Evolutionary conservation across 2,797 vertebrate species (phyloP).

Genomic region (Triplophysa bombifrons): DNA sequence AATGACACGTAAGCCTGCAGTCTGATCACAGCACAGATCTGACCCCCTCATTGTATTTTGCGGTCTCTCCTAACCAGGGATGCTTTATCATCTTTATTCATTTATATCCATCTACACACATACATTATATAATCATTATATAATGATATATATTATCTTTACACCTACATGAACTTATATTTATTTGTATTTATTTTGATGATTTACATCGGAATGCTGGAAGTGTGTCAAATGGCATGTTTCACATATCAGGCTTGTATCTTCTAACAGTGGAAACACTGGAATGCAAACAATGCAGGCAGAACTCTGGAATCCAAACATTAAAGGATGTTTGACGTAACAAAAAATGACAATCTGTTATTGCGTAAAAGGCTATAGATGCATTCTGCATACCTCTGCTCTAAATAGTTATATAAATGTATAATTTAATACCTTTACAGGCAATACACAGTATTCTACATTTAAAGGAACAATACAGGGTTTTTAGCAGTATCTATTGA

Average conservation of each 20-base stretch:
- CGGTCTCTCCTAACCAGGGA: no score
- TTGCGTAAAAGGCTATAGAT: background rate
- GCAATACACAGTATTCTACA: background rate
- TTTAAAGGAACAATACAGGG: no score
- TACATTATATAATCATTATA: no score
- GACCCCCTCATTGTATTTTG: background rate
- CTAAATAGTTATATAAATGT: background rate
- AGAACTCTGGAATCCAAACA: background rate
- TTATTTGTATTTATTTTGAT: background rate
- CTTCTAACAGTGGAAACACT: background rate
- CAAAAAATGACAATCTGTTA: background rate
- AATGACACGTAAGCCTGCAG: background rate
- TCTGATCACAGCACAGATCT: conserved; percentile 10
- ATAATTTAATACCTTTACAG: no score
- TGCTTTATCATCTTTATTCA: background rate
- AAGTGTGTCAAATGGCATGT: background rate
- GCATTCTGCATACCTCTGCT: background rate
- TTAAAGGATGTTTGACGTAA: background rate
- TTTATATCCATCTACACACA: background rate
- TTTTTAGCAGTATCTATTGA: no score
- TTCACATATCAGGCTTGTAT: background rate
- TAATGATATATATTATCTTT: background rate
- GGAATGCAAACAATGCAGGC: conserved; percentile 7
- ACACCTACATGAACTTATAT: background rate
- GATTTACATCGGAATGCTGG: background rate